phyloP scores from a whole-genome alignment of 2,888 invertebrate species.

The Limnephilus marmoratus region DNA sequence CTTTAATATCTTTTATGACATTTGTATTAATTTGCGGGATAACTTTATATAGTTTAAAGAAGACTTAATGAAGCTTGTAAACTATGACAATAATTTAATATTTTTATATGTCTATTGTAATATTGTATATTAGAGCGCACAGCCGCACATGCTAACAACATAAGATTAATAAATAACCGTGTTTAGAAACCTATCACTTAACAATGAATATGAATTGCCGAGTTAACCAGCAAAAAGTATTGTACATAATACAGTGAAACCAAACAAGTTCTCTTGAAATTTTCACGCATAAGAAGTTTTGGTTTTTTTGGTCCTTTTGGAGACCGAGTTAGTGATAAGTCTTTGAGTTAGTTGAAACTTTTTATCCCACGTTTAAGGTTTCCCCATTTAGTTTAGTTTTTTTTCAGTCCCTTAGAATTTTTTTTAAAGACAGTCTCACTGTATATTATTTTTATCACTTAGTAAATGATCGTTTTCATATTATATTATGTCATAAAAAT shows the following conservation, averaged over 20 bases:
- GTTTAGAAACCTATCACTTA: neutral
- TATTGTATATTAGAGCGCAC: neutral
- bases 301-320: no score
- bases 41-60: neutral
- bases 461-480: neutral
- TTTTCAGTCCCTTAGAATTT: no score
- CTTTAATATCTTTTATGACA: neutral
- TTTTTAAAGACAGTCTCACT: neutral
- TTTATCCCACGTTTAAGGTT: no score
- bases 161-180: neutral
- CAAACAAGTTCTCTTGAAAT: no score
- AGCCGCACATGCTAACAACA: neutral
- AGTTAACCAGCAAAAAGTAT: neutral
- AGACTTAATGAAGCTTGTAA: neutral
- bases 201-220: neutral
- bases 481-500: neutral
- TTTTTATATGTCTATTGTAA: neutral
- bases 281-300: no score
- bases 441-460: neutral
- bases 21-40: neutral
- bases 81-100: neutral
- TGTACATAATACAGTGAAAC: no score
- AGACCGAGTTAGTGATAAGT: no score
- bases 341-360: no score
- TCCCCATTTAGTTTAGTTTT: no score